Evolutionary conservation across 2,113 vertebrate species (phyloP), one percentile per base, ranked within the genome.

Genomic region (Myrmophylax atrothorax): DNA sequence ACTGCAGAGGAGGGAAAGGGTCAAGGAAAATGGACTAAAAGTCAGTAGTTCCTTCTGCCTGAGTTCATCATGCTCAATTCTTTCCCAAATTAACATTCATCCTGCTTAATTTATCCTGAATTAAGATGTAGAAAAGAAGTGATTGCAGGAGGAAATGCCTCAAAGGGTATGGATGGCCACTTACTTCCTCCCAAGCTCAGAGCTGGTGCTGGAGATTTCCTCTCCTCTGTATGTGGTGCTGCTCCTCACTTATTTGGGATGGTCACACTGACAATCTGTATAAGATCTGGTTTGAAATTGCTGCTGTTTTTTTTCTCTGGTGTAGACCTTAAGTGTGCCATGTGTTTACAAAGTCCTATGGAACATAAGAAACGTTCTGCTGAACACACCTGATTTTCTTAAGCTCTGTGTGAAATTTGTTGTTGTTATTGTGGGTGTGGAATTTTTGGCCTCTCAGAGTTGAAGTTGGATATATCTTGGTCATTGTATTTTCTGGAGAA

Each of bases 391-490:
- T 24, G 7, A 47, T 44, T 77, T 81, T 66, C 35, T 37, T 7
- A 58, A 63, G 53, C 42, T 72, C 29, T 10, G 37, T 18, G 31
- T 7, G 17, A 2, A 18, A 9, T 2, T 47, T 46, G 12, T 19
- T 47, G 20, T n/a, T 58, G 22, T 35, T 55, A 31, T 15, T 64
- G 7, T 55, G 26, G 0, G 0, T 53, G 10, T n/a, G 31, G 12
- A 2, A 1, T 17, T 38, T 3, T 52, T 82, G 24, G 5, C 31
- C 49, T 50, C 25, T 60, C 12, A 17, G 46, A 44, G 17, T 53
- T 63, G 14, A 60, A 62, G 31, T 10, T 76, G 62, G 13, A 3
- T 59, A 14, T 46, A 8, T 33, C 29, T 63, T 68, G 24, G n/a
- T 52, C 64, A 28, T 17, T 33, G 47, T 20, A 44, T 49, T 59